A percentile compares a stretch with the other conserved stretches of the same genome.
Evolutionary conservation across 2,113 vertebrate species (phyloP).

Genomic region (Geothlypis trichas): DNA sequence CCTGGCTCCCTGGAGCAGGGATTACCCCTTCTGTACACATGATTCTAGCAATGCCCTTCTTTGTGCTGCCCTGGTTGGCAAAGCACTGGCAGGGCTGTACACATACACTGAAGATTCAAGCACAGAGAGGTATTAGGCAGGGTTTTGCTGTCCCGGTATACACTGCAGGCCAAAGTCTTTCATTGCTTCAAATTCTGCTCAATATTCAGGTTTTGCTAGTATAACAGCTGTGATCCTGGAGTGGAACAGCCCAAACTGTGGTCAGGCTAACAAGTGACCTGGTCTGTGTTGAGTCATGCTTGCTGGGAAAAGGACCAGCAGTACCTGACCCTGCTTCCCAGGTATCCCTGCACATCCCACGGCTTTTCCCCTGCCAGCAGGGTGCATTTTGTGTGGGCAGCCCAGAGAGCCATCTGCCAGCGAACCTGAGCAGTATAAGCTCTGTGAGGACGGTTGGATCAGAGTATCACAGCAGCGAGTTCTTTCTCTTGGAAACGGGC

Average conservation of each 20-base stretch:
- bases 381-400: background rate
- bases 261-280: background rate
- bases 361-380: background rate
- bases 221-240: background rate
- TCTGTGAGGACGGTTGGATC: background rate
- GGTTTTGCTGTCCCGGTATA: background rate
- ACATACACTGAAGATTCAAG: background rate
- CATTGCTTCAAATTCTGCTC: background rate
- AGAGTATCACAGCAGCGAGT: background rate
- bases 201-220: background rate
- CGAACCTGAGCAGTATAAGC: background rate
- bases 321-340: background rate
- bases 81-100: background rate
- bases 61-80: background rate
- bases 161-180: background rate
- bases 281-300: background rate
- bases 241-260: background rate
- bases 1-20: background rate
- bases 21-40: background rate
- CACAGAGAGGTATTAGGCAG: background rate
- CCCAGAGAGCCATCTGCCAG: background rate
- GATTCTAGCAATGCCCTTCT: background rate
- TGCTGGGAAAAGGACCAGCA: background rate
- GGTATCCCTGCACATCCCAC: background rate
- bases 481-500: background rate